Evolutionary conservation across 2,113 vertebrate genomes (phyloP), one percentile per base, ranked within the genome.

Genomic region (Anolis sagrei): DNA sequence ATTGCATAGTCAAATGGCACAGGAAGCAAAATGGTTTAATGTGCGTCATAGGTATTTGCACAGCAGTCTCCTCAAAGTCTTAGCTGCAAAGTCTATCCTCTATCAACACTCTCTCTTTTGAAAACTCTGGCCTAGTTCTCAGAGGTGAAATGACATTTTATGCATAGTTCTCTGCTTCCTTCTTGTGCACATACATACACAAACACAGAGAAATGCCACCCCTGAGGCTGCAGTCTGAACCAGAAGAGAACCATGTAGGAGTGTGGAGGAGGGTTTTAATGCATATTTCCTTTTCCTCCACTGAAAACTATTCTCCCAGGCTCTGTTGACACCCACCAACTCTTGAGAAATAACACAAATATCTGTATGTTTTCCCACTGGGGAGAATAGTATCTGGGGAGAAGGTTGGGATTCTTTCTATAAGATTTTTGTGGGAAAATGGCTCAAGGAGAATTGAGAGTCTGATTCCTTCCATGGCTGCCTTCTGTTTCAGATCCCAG

Each of bases 1-100:
- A 77, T 58, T 87, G 72, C 0, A 0, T 25, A 87, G 16, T 25
- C 76, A 91, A 93, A 93, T 29, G 48, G 51, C 2, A 2, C 0
- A 0, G 72, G 73, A 86, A 87, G 73, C 54, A 87, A 32, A 89
- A 82, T 81, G 76, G 44, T 82, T 92, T 1, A 0, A 3, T 48
- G 75, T 44, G 81, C 51, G 39, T 39, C 64, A 81, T 85, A 61
- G 62, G 84, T 72, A 83, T 86, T 90, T 88, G 88, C 79, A 27
- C 9, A 83, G 85, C 91, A 36, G 86, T 89, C 36, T 85, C 1
- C 0, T 69, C 76, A 91, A 89, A 86, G 62, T 81, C 48, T 13
- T 10, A 49, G 92, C 61, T 77, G 85, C 76, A 90, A 85, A 87
- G 80, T 25, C 48, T 39, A 25, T 85, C 68, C 13, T 70, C 19